Percentiles rank a stretch among this genome's conserved stretches.
phyloP scores from a whole-genome alignment of 1,140 invertebrate species.

The Brachionus paranguensis region DNA sequence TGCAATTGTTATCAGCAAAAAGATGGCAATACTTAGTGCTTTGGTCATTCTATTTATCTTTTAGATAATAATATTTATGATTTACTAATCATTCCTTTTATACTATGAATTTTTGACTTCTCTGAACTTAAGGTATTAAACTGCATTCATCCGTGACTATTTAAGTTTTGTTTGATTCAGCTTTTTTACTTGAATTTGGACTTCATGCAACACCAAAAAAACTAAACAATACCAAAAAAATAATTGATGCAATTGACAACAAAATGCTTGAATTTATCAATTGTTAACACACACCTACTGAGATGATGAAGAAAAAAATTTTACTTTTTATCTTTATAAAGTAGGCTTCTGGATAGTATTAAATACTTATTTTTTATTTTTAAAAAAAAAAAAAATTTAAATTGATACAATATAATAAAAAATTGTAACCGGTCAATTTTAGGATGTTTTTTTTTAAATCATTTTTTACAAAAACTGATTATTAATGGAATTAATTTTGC shows the following conservation, averaged over 20 bases:
- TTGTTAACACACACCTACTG: not conserved
- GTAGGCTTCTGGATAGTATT: too few relatives aligned
- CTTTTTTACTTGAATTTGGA: not conserved
- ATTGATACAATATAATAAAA: too few relatives aligned
- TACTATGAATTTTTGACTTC: too few relatives aligned
- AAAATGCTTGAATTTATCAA: not conserved
- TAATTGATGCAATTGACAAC: not conserved
- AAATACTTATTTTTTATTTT: too few relatives aligned
- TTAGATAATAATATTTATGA: not conserved
- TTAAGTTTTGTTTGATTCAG: not conserved
- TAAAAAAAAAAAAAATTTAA: not conserved
- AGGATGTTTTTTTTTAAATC: too few relatives aligned
- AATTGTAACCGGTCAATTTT: too few relatives aligned
- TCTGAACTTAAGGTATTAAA: not conserved
- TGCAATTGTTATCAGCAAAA: not conserved
- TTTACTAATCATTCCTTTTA: too few relatives aligned
- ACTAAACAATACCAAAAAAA: not conserved
- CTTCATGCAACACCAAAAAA: not conserved
- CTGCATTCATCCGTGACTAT: not conserved
- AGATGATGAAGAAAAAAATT: too few relatives aligned
- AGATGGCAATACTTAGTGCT: not conserved
- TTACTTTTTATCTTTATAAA: too few relatives aligned
- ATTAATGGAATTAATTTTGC: too few relatives aligned
- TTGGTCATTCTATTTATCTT: not conserved
- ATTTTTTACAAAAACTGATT: too few relatives aligned